Base-by-base conservation (phyloP, 2,797 vertebrate genomes). In the Esox masquinongy region DNA sequence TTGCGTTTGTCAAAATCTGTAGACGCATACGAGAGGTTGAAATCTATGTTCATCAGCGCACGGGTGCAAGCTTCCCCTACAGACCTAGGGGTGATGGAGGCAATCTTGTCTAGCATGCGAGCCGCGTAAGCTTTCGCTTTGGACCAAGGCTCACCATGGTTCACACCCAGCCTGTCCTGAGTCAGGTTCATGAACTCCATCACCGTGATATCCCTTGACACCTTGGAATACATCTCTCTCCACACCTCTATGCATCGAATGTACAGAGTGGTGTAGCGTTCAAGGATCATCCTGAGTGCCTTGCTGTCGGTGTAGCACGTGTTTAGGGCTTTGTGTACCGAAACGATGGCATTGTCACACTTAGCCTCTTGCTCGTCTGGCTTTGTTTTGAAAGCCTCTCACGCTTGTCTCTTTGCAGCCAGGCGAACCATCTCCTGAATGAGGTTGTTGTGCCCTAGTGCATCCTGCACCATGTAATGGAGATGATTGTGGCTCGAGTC, bases 391-490 rank as follows among this genome's bases (percentile, higher is more conserved):
- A 68, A 1, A 43, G 36, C 15, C 19, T 34, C 61, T 29, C 14
- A n/a, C 0, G 3, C 6, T 1, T 53, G 66, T 61, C 49, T 68
- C 34, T n/a, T 68, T 2, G 80, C 34, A 4, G 76, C 53, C 43
- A 81, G 29, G 2, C 53, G 63, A n/a, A 78, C 64, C 76, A 81
- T 81, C 47, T 75, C 80, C 2, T 7, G 64, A 6, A 81, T 73
- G 0, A 78, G 70, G 34, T 73, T 73, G 22, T 78, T 76, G 22
- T 64, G 76, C 12, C 76, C 76, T 8, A 78, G 47, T 14, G 76
- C 73, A 14, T 76, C 76, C 66, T 78, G 70, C 8, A 81, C 80
- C 68, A 81, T 81, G 70, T 70, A 76, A 19, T 77, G 51, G 0
- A 81, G 7, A 14, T 43, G 76, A 0, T 73, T 53, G 26, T 81